A percentile compares a stretch with the other conserved stretches of the same genome.
phyloP scores from a whole-genome alignment of 1,140 invertebrate genomes.

The Pseudoatta argentina region DNA sequence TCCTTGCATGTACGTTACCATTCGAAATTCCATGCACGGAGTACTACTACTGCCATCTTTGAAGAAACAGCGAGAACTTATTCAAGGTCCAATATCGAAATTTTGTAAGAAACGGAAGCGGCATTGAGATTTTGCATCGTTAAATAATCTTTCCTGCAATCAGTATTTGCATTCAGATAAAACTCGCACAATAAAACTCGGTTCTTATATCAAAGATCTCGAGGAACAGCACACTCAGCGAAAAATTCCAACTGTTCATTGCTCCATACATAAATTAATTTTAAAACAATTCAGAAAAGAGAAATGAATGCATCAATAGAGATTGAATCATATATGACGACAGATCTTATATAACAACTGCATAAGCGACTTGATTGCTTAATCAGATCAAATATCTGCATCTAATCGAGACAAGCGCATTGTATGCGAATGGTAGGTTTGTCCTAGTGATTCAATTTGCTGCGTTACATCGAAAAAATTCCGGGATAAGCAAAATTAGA shows the following conservation, averaged over 20 bases:
- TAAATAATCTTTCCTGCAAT: neutral
- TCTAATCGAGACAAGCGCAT: neutral
- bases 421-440: neutral
- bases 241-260: neutral
- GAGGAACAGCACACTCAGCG: neutral
- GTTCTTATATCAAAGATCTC: neutral
- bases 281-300: neutral
- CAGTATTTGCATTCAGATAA: neutral
- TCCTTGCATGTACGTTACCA: too few relatives aligned
- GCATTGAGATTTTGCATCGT: neutral
- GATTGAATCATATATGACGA: conserved; percentile 18
- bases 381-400: neutral
- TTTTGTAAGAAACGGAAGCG: neutral
- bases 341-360: conserved; percentile 34
- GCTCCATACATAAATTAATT: neutral
- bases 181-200: neutral
- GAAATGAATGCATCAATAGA: neutral
- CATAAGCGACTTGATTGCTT: conserved; percentile 12
- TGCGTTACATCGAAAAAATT: neutral
- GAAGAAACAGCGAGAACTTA: too few relatives aligned
- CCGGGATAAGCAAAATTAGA: neutral
- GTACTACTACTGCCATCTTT: too few relatives aligned
- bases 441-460: neutral
- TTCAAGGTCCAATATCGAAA: too few relatives aligned
- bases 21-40: too few relatives aligned